phyloP scores from a whole-genome alignment of 35 echinoderm and acorn worm genomes.

The Chiridota heheva region DNA sequence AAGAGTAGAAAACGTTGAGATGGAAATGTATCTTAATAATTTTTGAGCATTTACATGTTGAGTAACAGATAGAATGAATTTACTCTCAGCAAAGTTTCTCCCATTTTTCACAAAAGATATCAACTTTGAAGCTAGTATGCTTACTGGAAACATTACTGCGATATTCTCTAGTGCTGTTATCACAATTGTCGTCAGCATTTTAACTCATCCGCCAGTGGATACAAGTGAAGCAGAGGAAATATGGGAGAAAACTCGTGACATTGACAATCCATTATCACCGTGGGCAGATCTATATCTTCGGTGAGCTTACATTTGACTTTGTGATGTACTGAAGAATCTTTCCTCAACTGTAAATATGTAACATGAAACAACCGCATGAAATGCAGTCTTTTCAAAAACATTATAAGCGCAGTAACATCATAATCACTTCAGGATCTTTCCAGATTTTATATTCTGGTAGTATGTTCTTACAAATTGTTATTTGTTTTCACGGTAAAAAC shows the following conservation, averaged over 20 bases:
- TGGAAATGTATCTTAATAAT: background rate
- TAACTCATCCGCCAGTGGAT: conserved; percentile 47
- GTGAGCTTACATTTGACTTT: conserved; percentile 59
- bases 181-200: conserved; percentile 29
- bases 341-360: background rate
- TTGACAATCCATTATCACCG: conserved; percentile 92
- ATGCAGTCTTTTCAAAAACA: background rate
- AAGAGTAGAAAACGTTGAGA: background rate
- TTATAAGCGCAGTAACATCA: background rate
- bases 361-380: too few relatives aligned
- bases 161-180: conserved; percentile 67
- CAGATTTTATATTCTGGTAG: background rate
- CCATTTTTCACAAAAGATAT: conserved; percentile 23
- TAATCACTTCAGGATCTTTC: background rate
- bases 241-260: conserved; percentile 95
- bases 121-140: conserved; percentile 77
- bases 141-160: conserved; percentile 76
- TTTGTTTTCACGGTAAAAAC: background rate
- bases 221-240: conserved; percentile 50
- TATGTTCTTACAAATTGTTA: background rate
- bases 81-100: background rate
- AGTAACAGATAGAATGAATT: background rate
- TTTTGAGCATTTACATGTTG: background rate
- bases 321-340: background rate
- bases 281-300: conserved; percentile 87